These are phyloP conservation scores for Clepsis dumicolana DNA, from an alignment of 2,888 invertebrate genomes.

Conservation along the genomic window DNA sequence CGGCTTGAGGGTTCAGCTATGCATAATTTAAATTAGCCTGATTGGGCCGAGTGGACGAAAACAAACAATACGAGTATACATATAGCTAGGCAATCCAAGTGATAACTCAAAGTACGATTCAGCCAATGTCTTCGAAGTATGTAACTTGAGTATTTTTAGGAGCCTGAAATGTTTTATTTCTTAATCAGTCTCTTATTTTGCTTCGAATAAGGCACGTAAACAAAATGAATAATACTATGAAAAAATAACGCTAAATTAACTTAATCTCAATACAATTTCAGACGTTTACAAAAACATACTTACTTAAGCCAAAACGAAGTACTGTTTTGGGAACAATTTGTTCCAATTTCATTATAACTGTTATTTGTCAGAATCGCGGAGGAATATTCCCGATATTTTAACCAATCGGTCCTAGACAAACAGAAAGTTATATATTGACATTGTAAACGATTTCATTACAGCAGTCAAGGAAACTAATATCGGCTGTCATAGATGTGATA, in stretches of 20 bases:
- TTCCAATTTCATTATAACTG: conserved; percentile 27
- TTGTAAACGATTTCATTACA: conserved; percentile 45
- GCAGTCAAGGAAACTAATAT: conserved; percentile 43
- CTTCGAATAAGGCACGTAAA: not conserved
- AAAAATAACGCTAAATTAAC: not conserved
- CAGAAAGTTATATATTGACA: conserved; percentile 39
- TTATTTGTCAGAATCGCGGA: conserved; percentile 29
- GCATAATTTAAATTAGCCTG: conserved; percentile 51
- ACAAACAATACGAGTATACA: conserved; percentile 2
- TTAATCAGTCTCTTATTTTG: not conserved
- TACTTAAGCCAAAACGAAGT: not conserved
- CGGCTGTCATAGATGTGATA: conserved; percentile 42
- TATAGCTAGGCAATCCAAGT: no score
- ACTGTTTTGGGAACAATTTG: conserved; percentile 19
- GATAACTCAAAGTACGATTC: no score
- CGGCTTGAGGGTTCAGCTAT: conserved; percentile 53
- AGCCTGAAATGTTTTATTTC: not conserved
- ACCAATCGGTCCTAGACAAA: conserved; percentile 43
- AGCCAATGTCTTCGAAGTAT: no score
- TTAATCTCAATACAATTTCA: not conserved
- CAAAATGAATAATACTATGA: not conserved
- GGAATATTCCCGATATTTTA: conserved; percentile 37
- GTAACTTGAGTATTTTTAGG: no score
- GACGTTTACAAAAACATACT: not conserved
- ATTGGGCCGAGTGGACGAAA: conserved; percentile 37